Evolutionary conservation across 2,113 vertebrate genomes (phyloP), one percentile per base, ranked within the genome.

Genomic region (Clupea harengus): DNA sequence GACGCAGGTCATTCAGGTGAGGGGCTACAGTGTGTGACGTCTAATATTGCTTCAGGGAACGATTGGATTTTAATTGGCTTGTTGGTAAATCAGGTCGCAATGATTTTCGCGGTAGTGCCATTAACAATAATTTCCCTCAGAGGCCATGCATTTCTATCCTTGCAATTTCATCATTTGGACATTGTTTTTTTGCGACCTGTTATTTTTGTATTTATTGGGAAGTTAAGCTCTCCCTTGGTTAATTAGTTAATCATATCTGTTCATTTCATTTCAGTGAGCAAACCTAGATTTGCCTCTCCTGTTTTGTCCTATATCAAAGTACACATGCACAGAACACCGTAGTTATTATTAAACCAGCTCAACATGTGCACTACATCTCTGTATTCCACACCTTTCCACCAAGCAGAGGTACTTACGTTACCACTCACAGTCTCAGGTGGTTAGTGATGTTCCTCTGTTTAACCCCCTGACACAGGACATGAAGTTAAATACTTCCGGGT

Each of bases 1-100:
- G 18, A 96, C 94, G 22, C 95, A 99, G 93, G 88, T 99, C 15
- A 92, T 96, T 2, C 90, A 92, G 95, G 98, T 99, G 93, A 95
- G 18, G 11, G 1, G 39, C 13, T 15, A 22, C 8, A 11, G 22
- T 60, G 6, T 2, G 64, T 67, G 64, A 28, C 64, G n/a, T 67
- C n/a, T 67, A 6, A 28, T 28, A 2, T 72, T 9, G 28, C 64
- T 20, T n/a, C 25, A 10, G 32, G 72, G 54, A 7, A 22, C 54
- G 54, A 60, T 60, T 60, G 54, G 20, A 4, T 60, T 60, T 18
- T 57, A 47, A 57, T 57, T 57, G 52, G 18, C 50, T 3, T 11
- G 13, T 52, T 52, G 15, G 2, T 13, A 15, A 52, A 52, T 52
- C 15, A 17, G 50, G 15, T 52, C 50, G 50, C 2, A 52, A 15